phyloP scores from a whole-genome alignment of 1,140 invertebrate genomes.

The Steinernema feltiae region DNA sequence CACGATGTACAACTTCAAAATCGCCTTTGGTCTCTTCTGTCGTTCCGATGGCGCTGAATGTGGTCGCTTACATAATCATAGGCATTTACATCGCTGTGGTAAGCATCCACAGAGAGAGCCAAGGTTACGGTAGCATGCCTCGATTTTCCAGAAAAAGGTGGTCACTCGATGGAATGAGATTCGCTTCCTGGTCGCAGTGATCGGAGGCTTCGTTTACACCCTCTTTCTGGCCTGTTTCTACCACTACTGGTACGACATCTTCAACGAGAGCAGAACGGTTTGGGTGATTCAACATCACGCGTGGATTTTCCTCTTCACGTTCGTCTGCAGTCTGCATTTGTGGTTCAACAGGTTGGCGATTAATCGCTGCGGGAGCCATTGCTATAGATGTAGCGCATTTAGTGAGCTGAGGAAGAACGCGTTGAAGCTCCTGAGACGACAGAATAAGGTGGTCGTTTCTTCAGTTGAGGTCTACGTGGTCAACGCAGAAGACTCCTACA shows the following conservation, averaged over 20 bases:
- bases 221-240: not conserved
- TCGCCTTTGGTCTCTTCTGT: not conserved
- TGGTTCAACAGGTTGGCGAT: not conserved
- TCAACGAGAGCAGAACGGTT: not conserved
- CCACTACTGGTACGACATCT: not conserved
- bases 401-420: constrained; percentile 2
- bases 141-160: not conserved
- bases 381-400: not conserved
- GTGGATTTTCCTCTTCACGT: constrained; percentile 2
- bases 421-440: not conserved
- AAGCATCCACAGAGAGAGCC: no score
- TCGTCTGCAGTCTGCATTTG: not conserved
- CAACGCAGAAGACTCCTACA: no score
- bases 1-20: not conserved
- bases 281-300: not conserved
- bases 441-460: not conserved
- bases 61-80: not conserved
- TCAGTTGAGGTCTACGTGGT: not conserved
- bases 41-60: not conserved
- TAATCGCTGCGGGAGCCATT: not conserved
- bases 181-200: not conserved
- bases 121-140: no score
- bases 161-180: not conserved
- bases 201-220: not conserved
- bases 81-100: not conserved